phyloP scores from a whole-genome alignment of 2,797 vertebrate species.

The Chiloscyllium punctatum region DNA sequence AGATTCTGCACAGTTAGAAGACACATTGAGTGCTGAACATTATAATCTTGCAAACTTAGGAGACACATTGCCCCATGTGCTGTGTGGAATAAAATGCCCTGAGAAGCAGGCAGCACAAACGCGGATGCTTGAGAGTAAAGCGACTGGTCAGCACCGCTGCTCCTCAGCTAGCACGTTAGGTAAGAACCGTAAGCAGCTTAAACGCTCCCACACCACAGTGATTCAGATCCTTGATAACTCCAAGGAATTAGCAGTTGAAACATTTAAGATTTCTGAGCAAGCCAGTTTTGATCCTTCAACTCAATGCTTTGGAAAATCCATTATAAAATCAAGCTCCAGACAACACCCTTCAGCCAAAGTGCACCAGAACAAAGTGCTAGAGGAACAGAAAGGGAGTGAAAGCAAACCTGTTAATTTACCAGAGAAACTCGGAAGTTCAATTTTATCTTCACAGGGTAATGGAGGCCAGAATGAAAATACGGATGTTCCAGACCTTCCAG shows the following conservation, averaged over 20 bases:
- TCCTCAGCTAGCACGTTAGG: slow-evolving; percentile 37
- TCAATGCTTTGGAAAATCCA: background rate
- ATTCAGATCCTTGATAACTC: slow-evolving; percentile 45
- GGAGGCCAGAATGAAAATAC: background rate
- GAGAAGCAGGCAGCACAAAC: slow-evolving; percentile 34
- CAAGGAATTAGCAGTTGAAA: background rate
- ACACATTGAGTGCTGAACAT: slow-evolving; percentile 20
- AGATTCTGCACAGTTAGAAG: background rate
- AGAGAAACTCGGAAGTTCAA: background rate
- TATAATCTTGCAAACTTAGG: slow-evolving; percentile 38
- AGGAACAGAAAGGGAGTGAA: background rate
- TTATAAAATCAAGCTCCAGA: background rate
- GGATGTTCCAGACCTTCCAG: background rate
- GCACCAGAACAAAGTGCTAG: background rate
- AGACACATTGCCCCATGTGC: slow-evolving; percentile 20
- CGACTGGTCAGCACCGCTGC: background rate
- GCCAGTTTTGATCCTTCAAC: background rate
- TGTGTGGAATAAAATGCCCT: slow-evolving; percentile 36
- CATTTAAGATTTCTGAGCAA: slow-evolving; percentile 4
- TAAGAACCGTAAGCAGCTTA: slow-evolving; percentile 39
- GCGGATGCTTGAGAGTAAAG: slow-evolving; percentile 40
- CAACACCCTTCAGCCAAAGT: background rate
- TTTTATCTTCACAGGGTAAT: background rate
- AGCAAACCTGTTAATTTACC: background rate
- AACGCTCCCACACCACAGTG: slow-evolving; percentile 43